These are phyloP conservation scores for Drosophila burlai DNA, from an alignment of 1,140 invertebrate genomes.

Conservation along the genomic window DNA sequence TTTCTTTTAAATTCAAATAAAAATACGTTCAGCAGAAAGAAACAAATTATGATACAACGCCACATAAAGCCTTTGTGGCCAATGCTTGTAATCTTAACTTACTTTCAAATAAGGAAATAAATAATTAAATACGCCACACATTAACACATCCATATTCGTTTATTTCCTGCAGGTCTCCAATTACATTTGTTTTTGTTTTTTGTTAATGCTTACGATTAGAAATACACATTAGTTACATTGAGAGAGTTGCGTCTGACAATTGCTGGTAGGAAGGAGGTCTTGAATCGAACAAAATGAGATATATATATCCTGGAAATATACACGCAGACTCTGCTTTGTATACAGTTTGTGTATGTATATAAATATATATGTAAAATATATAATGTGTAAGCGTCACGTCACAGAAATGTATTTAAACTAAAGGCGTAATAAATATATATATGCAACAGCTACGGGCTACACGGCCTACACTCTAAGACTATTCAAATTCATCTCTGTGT, in stretches of 20 bases:
- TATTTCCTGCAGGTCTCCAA: conserved; percentile 51
- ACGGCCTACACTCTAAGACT: conserved; percentile 26
- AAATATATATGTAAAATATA: conserved; percentile 36
- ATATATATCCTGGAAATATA: conserved; percentile 37
- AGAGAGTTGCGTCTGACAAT: conserved; percentile 33
- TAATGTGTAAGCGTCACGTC: conserved; percentile 52
- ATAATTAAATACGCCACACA: background rate
- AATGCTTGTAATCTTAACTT: background rate
- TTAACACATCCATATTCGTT: conserved; percentile 30
- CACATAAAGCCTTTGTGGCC: too few relatives aligned
- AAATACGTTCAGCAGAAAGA: background rate
- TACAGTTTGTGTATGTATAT: conserved; percentile 7
- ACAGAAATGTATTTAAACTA: conserved; percentile 52
- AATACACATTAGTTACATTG: conserved; percentile 55
- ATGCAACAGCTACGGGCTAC: conserved; percentile 33
- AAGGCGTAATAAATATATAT: conserved; percentile 64
- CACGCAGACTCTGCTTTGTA: conserved; percentile 11
- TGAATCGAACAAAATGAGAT: conserved; percentile 35
- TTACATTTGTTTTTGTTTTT: conserved; percentile 23
- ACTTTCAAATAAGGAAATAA: background rate
- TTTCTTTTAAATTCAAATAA: too few relatives aligned
- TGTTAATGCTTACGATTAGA: conserved; percentile 42
- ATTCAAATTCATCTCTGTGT: conserved; percentile 12
- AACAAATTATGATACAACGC: background rate
- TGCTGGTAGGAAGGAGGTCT: conserved; percentile 13